These are phyloP conservation scores for Melanophora roralis DNA, from an alignment of 2,888 invertebrate species.

Conservation along the genomic window DNA sequence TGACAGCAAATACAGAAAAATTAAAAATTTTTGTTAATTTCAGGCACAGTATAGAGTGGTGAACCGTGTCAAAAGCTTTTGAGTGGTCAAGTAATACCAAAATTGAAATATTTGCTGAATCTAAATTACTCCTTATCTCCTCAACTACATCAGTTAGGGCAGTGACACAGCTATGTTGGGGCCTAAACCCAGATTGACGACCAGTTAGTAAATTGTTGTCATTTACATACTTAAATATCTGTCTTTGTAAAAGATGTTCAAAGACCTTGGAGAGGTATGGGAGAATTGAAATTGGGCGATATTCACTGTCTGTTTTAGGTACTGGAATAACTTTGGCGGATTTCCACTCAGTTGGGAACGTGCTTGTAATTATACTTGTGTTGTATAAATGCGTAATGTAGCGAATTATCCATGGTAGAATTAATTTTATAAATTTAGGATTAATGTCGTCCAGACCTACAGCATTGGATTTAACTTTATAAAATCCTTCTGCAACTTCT, in stretches of 20 bases:
- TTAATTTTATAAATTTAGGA: neutral
- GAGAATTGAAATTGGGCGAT: neutral
- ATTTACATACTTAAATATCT: conserved; percentile 8
- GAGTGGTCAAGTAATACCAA: conserved; percentile 1
- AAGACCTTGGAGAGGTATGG: neutral
- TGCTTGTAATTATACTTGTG: neutral
- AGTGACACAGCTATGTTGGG: conserved; percentile 1
- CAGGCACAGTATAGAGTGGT: neutral
- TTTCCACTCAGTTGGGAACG: neutral
- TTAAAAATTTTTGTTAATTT: neutral
- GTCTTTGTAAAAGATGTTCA: neutral
- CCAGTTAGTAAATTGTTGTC: neutral
- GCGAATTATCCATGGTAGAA: neutral
- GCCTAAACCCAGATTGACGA: neutral
- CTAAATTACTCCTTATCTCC: neutral
- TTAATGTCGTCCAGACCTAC: neutral
- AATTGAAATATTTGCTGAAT: neutral
- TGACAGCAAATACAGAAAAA: neutral
- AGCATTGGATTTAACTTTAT: neutral
- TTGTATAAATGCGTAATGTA: neutral
- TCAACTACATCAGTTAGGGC: neutral
- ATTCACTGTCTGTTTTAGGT: neutral
- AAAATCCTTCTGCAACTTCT: neutral
- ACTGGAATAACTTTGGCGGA: neutral
- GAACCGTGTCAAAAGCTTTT: neutral